phyloP scores from a whole-genome alignment of 2,797 vertebrate genomes.

The Mus caroli region DNA sequence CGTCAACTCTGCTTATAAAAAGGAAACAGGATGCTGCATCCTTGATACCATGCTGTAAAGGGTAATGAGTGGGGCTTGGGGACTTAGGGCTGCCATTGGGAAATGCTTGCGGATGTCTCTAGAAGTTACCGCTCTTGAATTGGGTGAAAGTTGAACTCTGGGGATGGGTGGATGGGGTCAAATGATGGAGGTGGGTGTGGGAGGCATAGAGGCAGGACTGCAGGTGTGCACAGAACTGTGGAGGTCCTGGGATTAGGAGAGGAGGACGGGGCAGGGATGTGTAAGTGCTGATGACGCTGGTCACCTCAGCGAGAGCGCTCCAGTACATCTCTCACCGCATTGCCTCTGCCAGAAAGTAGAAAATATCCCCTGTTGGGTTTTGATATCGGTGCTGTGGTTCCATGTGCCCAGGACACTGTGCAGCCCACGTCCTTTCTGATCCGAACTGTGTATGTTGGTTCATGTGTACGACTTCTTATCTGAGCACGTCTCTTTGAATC shows the following conservation, averaged over 20 bases:
- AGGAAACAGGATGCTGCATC: background rate
- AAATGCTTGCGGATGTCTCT: background rate
- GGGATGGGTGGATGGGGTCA: background rate
- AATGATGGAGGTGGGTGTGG: background rate
- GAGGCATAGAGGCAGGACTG: background rate
- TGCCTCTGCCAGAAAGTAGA: background rate
- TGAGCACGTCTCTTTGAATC: background rate
- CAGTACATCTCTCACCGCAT: background rate
- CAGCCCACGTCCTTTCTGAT: background rate
- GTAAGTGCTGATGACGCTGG: background rate
- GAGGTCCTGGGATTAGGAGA: too few relatives aligned
- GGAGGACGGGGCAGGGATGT: accelerated
- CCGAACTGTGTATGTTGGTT: background rate
- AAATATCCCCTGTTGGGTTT: background rate
- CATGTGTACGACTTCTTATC: background rate
- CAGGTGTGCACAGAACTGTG: accelerated
- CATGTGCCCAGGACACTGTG: accelerated
- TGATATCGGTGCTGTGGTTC: background rate
- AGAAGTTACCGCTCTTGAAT: background rate
- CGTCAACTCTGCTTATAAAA: background rate
- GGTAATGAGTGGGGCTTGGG: background rate
- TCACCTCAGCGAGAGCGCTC: background rate
- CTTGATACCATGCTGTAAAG: background rate
- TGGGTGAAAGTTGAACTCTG: background rate
- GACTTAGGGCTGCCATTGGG: background rate